These are phyloP conservation scores for Brachylomia viminalis DNA, from an alignment of 2,888 invertebrate species.

Conservation along the genomic window DNA sequence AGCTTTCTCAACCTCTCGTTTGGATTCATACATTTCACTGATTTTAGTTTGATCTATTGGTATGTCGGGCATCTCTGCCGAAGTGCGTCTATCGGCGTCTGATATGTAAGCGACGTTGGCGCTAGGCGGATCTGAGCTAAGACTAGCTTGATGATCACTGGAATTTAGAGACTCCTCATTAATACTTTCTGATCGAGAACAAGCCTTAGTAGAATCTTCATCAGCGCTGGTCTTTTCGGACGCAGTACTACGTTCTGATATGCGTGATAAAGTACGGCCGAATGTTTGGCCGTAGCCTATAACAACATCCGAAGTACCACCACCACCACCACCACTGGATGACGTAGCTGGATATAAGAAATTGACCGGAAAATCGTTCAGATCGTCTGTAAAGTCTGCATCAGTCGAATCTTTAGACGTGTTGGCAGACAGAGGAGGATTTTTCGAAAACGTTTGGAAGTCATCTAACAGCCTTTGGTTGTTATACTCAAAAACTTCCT, in stretches of 20 bases:
- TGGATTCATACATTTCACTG: conserved; percentile 90
- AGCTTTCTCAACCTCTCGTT: conserved; percentile 85
- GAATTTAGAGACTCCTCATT: conserved; percentile 96
- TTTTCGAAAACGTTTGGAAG: conserved; percentile 88
- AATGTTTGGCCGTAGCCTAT: conserved; percentile 94
- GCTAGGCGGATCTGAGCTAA: conserved; percentile 96
- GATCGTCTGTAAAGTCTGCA: conserved; percentile 93
- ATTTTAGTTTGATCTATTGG: conserved; percentile 93
- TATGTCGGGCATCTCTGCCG: conserved; percentile 96
- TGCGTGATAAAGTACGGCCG: conserved; percentile 95
- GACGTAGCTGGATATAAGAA: conserved; percentile 93
- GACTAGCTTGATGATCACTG: conserved; percentile 95
- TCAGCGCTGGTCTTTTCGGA: conserved; percentile 96
- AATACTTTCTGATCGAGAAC: conserved; percentile 95
- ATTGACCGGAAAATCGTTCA: conserved; percentile 94
- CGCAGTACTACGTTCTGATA: conserved; percentile 96
- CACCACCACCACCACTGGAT: conserved; percentile 76
- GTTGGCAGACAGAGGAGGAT: conserved; percentile 86
- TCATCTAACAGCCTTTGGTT: conserved; percentile 87
- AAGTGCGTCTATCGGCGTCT: conserved; percentile 94
- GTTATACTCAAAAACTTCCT: conserved; percentile 86
- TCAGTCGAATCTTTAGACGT: conserved; percentile 91
- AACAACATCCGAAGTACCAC: conserved; percentile 92
- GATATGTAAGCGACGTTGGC: conserved; percentile 94
- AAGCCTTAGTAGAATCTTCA: conserved; percentile 96